Conservation (phyloP, 2,888 invertebrate genomes). For the Sepiola atlantica region DNA sequence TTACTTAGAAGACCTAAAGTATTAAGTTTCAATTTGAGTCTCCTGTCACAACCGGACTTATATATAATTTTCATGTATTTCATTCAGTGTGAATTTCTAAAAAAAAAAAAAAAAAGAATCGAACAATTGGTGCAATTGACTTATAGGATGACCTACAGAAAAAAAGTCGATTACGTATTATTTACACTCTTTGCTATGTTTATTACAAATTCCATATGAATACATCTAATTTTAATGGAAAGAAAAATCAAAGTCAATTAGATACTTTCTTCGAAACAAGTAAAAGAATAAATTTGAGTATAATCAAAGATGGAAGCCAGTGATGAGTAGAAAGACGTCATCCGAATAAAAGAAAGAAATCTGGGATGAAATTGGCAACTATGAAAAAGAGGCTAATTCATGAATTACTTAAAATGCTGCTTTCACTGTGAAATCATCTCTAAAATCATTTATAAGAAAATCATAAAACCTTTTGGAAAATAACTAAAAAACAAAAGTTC, state of each 20-base stretch:
- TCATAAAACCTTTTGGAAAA: background rate
- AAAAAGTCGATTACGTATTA: background rate
- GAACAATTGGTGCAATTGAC: background rate
- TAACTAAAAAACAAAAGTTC: background rate
- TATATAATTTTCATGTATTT: background rate
- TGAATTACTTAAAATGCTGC: background rate
- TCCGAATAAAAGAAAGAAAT: background rate
- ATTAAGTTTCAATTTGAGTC: too few relatives aligned
- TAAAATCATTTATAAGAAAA: background rate
- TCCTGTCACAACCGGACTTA: background rate
- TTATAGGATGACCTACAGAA: background rate
- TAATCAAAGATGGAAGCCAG: background rate
- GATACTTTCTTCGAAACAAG: background rate
- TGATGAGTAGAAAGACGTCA: too few relatives aligned
- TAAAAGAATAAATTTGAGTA: background rate
- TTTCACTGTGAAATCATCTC: background rate
- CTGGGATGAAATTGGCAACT: background rate
- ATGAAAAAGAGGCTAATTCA: background rate
- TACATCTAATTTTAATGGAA: background rate
- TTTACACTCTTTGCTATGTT: background rate
- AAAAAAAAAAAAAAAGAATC: too few relatives aligned
- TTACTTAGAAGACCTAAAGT: too few relatives aligned
- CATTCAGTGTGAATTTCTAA: too few relatives aligned
- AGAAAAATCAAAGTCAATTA: background rate
- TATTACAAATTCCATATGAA: background rate